phyloP scores from a whole-genome alignment of 2,888 invertebrate species.

The Cactoblastis cactorum region DNA sequence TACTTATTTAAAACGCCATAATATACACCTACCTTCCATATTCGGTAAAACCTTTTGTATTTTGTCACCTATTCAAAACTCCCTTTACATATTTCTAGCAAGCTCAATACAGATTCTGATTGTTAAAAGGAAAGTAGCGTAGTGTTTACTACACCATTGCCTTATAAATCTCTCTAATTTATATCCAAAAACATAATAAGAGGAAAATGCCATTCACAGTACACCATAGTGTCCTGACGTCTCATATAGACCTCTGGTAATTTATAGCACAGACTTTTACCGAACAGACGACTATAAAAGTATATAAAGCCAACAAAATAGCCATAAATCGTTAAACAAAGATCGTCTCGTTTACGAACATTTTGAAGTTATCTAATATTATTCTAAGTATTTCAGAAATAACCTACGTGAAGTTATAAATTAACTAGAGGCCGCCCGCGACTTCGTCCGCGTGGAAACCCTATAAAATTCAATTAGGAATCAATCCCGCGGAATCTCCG shows the following conservation, averaged over 20 bases:
- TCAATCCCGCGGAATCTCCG: too few species aligned
- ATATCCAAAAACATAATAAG: constrained; percentile 75
- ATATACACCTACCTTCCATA: too few species aligned
- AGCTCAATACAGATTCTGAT: constrained; percentile 22
- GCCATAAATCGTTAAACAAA: constrained; percentile 69
- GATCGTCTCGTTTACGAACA: constrained; percentile 24
- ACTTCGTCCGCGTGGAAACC: too few species aligned
- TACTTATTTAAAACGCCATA: too few species aligned
- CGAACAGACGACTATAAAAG: constrained; percentile 66
- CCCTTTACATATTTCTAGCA: not conserved
- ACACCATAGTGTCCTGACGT: constrained; percentile 54
- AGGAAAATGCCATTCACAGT: constrained; percentile 70
- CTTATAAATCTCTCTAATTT: constrained; percentile 73
- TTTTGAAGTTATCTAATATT: constrained; percentile 3
- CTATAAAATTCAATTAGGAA: too few species aligned
- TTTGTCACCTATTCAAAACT: not conserved
- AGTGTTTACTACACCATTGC: constrained; percentile 38
- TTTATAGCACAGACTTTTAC: constrained; percentile 66
- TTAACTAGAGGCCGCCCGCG: too few species aligned
- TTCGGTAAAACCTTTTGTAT: too few species aligned
- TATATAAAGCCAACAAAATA: constrained; percentile 75
- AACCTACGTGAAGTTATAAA: too few species aligned
- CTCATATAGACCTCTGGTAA: constrained; percentile 48
- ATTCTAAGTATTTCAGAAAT: not conserved
- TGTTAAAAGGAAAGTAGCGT: constrained; percentile 44